These are phyloP conservation scores for Eciton burchellii DNA, from an alignment of 1,140 invertebrate genomes.

Conservation along the genomic window DNA sequence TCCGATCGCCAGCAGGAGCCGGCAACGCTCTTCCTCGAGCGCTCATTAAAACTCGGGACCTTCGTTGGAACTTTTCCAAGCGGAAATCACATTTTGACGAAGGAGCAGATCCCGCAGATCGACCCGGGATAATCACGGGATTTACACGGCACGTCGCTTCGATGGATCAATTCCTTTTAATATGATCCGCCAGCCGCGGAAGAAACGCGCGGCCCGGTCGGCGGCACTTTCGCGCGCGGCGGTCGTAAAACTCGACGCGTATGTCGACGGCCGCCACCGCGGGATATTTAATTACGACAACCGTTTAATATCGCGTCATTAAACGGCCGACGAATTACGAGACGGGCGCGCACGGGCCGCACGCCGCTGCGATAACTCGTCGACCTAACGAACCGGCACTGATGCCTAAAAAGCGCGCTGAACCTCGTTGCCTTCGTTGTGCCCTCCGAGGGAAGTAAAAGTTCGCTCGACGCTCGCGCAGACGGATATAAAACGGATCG, in stretches of 20 bases:
- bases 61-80: background rate
- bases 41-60: background rate
- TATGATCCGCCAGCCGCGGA: background rate
- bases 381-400: conserved; percentile 65
- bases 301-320: conserved; percentile 61
- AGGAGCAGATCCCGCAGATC: background rate
- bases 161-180: background rate
- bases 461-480: conserved; percentile 7
- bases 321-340: conserved; percentile 48
- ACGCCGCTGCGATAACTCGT: conserved; percentile 60
- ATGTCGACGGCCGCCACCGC: background rate
- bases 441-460: conserved; percentile 44
- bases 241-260: background rate
- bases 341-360: conserved; percentile 1
- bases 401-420: conserved; percentile 63
- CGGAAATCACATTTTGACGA: conserved; percentile 10
- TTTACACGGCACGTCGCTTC: background rate
- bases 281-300: conserved; percentile 50
- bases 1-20: conserved; percentile 34
- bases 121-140: conserved; percentile 3
- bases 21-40: background rate
- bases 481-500: conserved; percentile 50
- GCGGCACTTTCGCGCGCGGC: background rate
- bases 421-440: conserved; percentile 45
- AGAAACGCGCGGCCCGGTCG: background rate